A percentile compares a stretch with the other conserved stretches of the same genome.
Evolutionary conservation across 2,888 invertebrate species (phyloP).

Genomic region (Dolichopus griseipennis): DNA sequence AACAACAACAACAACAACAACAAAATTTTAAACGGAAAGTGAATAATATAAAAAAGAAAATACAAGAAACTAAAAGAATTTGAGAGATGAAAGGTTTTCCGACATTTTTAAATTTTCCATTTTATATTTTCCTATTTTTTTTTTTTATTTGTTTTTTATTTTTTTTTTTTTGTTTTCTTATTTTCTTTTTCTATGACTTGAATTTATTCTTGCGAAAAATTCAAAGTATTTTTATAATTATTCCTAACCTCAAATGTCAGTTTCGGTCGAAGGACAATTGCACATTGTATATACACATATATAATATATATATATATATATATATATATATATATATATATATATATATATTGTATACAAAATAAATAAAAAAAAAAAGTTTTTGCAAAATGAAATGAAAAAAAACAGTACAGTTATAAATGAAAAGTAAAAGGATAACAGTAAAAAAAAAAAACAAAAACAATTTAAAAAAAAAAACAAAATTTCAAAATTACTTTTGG

Average conservation of each 20-base stretch:
- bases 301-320: too few relatives aligned
- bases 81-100: not conserved
- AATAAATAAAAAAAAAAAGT: not conserved
- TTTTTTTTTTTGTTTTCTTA: not conserved
- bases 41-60: too few relatives aligned
- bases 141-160: not conserved
- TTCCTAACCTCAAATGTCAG: conserved; percentile 1
- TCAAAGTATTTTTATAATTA: conserved; percentile 4
- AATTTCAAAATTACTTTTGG: not conserved
- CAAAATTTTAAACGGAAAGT: not conserved
- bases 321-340: too few relatives aligned
- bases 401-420: not conserved
- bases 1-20: not conserved
- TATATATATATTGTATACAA: too few relatives aligned
- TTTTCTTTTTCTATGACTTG: not conserved
- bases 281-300: not conserved
- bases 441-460: not conserved
- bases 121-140: too few relatives aligned
- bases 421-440: not conserved
- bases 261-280: conserved; percentile 2
- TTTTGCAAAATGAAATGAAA: not conserved
- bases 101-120: not conserved
- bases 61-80: too few relatives aligned
- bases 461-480: not conserved
- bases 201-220: conserved; percentile 6